Conservation (phyloP, 1,140 invertebrate species). For the Neuroterus valhalla region DNA sequence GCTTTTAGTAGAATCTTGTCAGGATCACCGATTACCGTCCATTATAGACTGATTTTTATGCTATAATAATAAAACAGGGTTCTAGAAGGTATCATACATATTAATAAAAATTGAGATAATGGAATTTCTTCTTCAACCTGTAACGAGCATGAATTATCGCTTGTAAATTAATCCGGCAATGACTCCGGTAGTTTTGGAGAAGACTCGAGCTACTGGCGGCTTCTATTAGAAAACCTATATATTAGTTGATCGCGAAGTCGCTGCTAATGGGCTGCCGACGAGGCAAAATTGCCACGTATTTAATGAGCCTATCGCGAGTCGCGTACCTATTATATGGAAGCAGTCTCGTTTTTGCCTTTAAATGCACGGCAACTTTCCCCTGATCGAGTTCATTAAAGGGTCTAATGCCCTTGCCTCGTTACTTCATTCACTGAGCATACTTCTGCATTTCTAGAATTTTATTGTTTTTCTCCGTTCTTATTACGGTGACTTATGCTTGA, state of each 20-base stretch:
- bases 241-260: not conserved
- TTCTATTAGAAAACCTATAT: constrained; percentile 10
- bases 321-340: not conserved
- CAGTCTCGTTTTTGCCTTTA: not conserved
- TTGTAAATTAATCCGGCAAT: not conserved
- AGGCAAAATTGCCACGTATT: not conserved
- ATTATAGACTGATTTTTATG: not conserved
- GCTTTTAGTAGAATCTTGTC: too few relatives aligned
- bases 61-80: not conserved
- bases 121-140: not conserved
- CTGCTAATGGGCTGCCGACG: not conserved
- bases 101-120: constrained; percentile 14
- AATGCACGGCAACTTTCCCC: not conserved
- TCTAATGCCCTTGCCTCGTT: not conserved
- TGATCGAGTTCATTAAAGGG: not conserved
- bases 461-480: too few relatives aligned
- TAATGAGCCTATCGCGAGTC: not conserved
- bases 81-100: not conserved
- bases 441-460: too few relatives aligned
- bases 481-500: too few relatives aligned
- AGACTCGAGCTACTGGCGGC: not conserved
- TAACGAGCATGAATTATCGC: constrained; percentile 2
- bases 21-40: too few relatives aligned
- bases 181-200: not conserved
- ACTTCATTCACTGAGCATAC: too few relatives aligned